These are phyloP conservation scores for Loxodonta africana DNA, from an alignment of 2,113 vertebrate genomes.

Conservation along the genomic window DNA sequence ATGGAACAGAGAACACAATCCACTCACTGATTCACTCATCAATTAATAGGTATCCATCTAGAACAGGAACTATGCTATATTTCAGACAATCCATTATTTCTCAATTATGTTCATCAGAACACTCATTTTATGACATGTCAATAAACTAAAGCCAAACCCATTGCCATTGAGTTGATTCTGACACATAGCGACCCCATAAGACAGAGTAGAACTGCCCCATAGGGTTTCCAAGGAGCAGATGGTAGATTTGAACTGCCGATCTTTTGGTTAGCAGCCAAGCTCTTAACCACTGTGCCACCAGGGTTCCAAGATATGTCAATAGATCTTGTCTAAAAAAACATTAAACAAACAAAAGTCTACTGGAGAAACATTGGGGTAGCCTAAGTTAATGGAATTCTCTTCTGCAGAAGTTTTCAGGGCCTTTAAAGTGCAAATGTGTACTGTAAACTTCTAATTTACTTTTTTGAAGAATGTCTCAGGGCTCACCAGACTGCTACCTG, in stretches of 20 bases:
- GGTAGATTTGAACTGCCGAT: no score
- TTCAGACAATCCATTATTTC: neutral
- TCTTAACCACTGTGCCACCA: no score
- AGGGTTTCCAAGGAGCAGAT: no score
- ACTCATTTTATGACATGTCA: neutral
- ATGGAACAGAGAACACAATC: neutral
- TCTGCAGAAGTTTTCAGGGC: neutral
- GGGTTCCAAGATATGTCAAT: no score
- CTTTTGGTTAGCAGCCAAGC: no score
- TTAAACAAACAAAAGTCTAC: neutral
- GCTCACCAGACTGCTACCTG: neutral
- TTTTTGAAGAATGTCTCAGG: neutral
- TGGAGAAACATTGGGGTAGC: neutral
- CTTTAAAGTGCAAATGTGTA: neutral
- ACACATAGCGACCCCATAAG: no score
- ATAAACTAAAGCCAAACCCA: neutral
- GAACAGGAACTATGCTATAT: neutral
- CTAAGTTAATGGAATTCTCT: neutral
- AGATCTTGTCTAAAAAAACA: neutral
- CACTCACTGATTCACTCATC: neutral
- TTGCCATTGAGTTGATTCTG: no score
- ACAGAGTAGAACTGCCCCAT: no score
- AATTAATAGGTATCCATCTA: neutral
- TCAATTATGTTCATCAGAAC: neutral
- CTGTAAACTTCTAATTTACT: neutral